A percentile compares a stretch with the other conserved stretches of the same genome.
phyloP scores from a whole-genome alignment of 2,797 vertebrate genomes.

The Gephyroberyx darwinii region DNA sequence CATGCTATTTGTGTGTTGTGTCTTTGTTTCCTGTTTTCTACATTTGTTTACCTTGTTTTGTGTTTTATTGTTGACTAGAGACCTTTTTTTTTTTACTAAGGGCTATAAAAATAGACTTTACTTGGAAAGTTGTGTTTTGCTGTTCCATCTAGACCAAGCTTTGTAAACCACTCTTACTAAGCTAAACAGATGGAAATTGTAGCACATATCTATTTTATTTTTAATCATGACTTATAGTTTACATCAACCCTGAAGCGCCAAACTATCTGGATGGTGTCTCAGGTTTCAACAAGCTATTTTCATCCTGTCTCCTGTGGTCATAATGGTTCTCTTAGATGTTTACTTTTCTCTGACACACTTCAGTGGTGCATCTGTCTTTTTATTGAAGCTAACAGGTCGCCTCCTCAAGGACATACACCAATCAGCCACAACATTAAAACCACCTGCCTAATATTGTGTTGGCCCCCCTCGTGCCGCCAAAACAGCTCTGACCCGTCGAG shows the following conservation, averaged over 20 bases:
- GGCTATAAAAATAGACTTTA: too few species aligned
- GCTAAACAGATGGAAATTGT: neutral
- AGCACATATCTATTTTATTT: constrained; percentile 17
- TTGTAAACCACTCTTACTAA: neutral
- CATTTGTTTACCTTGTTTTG: too few species aligned
- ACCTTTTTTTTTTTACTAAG: too few species aligned
- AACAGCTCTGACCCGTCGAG: too few species aligned
- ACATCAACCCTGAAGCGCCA: constrained; percentile 22
- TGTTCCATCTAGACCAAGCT: neutral
- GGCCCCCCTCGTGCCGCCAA: too few species aligned
- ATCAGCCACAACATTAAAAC: too few species aligned
- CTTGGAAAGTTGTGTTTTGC: neutral
- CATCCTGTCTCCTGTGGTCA: constrained; percentile 27
- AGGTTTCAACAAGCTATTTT: constrained; percentile 69
- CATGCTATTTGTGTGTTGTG: too few species aligned
- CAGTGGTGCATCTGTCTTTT: neutral
- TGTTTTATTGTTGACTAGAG: too few species aligned
- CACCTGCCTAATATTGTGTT: too few species aligned
- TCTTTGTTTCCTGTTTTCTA: too few species aligned
- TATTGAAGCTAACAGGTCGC: neutral
- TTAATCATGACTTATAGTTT: constrained; percentile 28
- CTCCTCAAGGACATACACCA: neutral
- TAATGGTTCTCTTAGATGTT: constrained; percentile 37
- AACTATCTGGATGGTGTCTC: constrained; percentile 43
- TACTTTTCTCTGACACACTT: constrained; percentile 34